These are phyloP conservation scores for Tamias sibiricus DNA, from an alignment of 2,113 vertebrate species.

Conservation along the genomic window DNA sequence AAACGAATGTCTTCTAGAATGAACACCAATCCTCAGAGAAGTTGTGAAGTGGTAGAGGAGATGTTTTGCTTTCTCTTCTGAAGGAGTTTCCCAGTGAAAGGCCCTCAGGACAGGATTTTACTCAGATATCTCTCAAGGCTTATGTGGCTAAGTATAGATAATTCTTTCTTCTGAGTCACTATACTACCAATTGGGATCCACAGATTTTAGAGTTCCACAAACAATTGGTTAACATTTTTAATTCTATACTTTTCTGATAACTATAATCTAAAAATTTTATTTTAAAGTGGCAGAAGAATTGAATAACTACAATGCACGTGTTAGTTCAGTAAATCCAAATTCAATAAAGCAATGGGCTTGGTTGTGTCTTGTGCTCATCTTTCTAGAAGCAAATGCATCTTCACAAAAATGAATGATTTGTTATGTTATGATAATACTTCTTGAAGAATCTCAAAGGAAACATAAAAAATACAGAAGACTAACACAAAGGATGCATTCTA, in stretches of 20 bases:
- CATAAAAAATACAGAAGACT: neutral
- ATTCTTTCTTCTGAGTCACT: neutral
- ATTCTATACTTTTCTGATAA: neutral
- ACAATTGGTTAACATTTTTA: neutral
- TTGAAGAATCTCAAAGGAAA: neutral
- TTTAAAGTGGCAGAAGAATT: neutral
- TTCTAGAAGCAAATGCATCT: neutral
- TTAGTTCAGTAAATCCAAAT: neutral
- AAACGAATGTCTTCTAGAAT: constrained; percentile 58
- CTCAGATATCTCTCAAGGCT: neutral
- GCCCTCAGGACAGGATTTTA: neutral
- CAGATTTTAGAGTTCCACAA: neutral
- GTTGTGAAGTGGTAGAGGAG: neutral
- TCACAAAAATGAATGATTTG: neutral
- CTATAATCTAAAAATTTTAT: neutral
- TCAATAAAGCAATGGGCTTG: fast-evolving
- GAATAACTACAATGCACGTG: fast-evolving
- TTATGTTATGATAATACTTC: neutral
- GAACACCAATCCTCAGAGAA: neutral
- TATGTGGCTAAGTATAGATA: neutral
- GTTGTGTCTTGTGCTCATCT: neutral
- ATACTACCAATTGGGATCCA: neutral
- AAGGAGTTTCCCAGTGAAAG: neutral
- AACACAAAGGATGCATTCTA: neutral
- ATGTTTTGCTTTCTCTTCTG: neutral